Evolutionary conservation across 2,888 invertebrate genomes (phyloP).

Genomic region (Sialis fuliginosa): DNA sequence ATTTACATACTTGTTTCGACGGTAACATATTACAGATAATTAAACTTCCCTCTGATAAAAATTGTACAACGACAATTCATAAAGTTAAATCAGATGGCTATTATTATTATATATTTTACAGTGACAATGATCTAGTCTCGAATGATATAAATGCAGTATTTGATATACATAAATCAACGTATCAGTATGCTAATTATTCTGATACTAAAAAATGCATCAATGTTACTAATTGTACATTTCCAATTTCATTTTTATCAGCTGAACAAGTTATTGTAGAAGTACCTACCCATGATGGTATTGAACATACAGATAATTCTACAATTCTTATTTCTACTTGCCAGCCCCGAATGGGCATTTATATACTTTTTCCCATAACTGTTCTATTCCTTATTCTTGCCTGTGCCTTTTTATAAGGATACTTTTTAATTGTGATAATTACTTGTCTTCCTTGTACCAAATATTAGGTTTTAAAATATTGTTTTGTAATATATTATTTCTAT

Average conservation of each 20-base stretch:
- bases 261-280: slow-evolving; percentile 73
- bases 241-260: slow-evolving; percentile 50
- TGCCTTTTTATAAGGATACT: slow-evolving; percentile 51
- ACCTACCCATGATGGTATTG: slow-evolving; percentile 63
- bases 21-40: slow-evolving; percentile 56
- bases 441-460: no score
- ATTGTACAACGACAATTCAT: slow-evolving; percentile 51
- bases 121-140: slow-evolving; percentile 61
- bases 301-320: slow-evolving; percentile 53
- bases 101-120: slow-evolving; percentile 80
- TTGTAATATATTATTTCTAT: no score
- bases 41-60: slow-evolving; percentile 47
- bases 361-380: slow-evolving; percentile 62
- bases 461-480: no score
- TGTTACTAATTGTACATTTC: slow-evolving; percentile 58
- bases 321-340: slow-evolving; percentile 59
- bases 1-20: slow-evolving; percentile 55
- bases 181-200: slow-evolving; percentile 53
- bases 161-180: slow-evolving; percentile 71
- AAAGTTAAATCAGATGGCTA: slow-evolving; percentile 61
- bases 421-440: no score
- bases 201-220: slow-evolving; percentile 54
- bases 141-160: slow-evolving; percentile 73
- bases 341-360: slow-evolving; percentile 61
- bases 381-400: slow-evolving; percentile 58